These are phyloP conservation scores for Xenopus borealis DNA, from an alignment of 2,113 vertebrate genomes.

Conservation along the genomic window DNA sequence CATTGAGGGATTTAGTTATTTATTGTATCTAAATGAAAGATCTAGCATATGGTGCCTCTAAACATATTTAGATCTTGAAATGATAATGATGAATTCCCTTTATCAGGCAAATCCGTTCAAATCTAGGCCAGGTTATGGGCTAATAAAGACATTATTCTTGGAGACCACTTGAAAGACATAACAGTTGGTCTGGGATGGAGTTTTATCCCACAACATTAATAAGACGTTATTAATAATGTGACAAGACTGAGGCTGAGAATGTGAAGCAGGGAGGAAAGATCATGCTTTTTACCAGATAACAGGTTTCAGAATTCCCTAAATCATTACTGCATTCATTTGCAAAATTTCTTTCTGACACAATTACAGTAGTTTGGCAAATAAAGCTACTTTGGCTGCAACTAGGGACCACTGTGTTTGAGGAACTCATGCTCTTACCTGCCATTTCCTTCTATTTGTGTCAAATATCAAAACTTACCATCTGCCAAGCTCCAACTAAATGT, in stretches of 20 bases:
- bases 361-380: constrained; percentile 30
- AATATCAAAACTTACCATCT: constrained; percentile 22
- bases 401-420: background rate
- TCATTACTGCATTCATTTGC: background rate
- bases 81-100: too few relatives aligned
- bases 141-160: background rate
- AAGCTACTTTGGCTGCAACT: constrained; percentile 10
- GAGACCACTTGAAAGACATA: background rate
- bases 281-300: background rate
- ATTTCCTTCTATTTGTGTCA: constrained; percentile 28
- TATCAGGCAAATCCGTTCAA: background rate
- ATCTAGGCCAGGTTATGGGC: background rate
- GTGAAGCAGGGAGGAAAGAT: background rate
- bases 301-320: background rate
- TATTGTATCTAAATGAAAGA: too few relatives aligned
- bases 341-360: constrained; percentile 8
- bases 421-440: constrained; percentile 34
- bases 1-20: too few relatives aligned
- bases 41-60: too few relatives aligned
- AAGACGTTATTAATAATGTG: background rate
- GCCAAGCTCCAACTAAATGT: constrained; percentile 24
- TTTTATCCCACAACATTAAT: background rate
- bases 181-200: background rate
- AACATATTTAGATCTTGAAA: too few relatives aligned
- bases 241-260: background rate